Percentiles rank a stretch among this genome's conserved stretches.
Conservation (phyloP, 2,888 invertebrate genomes). For the Eretmocerus hayati region DNA sequence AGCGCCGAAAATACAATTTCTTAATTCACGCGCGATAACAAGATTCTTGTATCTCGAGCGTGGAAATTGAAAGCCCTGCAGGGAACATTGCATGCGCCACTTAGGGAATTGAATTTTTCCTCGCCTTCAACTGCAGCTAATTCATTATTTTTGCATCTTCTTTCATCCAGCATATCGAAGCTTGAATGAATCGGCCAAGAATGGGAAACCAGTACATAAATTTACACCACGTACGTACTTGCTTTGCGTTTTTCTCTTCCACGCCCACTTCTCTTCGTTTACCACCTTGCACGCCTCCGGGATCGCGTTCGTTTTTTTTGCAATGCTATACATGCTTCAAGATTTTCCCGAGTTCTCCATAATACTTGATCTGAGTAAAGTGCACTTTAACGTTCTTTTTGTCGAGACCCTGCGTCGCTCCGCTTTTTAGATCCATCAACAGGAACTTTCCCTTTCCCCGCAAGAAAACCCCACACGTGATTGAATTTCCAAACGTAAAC, state of each 20-base stretch:
- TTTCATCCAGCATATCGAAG: neutral
- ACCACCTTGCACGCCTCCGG: too few relatives aligned
- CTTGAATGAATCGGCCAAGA: too few relatives aligned
- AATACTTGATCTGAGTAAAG: slow-evolving; percentile 4
- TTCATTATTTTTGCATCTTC: slow-evolving; percentile 1
- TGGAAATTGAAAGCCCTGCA: too few relatives aligned
- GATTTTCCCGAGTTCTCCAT: neutral
- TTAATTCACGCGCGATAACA: too few relatives aligned
- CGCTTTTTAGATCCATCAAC: neutral
- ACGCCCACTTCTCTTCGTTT: neutral
- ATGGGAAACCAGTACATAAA: neutral
- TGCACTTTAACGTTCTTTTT: slow-evolving; percentile 5
- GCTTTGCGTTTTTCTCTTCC: neutral
- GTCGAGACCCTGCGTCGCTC: neutral
- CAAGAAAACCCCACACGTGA: neutral
- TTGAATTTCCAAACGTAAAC: neutral
- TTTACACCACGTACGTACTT: slow-evolving; percentile 1
- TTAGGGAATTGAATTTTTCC: neutral
- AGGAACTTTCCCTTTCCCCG: neutral
- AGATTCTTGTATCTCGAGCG: too few relatives aligned
- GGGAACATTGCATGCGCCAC: neutral
- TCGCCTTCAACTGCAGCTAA: too few relatives aligned
- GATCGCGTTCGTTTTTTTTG: neutral
- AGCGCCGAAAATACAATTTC: too few relatives aligned
- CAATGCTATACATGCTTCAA: neutral